Evolutionary conservation across 2,888 invertebrate genomes (phyloP), one percentile per base, ranked within the genome.

Genomic region (Rutpela maculata): DNA sequence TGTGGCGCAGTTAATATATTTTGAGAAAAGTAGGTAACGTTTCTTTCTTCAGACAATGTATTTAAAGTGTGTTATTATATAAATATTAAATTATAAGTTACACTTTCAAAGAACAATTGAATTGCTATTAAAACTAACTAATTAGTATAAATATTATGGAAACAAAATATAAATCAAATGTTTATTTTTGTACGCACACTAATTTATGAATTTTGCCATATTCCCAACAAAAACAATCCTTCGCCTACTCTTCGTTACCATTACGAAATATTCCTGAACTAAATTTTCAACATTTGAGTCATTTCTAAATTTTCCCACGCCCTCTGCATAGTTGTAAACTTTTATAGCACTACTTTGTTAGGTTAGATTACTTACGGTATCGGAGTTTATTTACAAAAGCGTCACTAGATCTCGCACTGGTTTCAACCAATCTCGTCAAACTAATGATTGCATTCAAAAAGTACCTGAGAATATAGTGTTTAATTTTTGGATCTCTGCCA

Each of bases 321-420:
- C 50, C 55, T 55, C 18, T 63, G 55, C 15, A 26, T 10, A 43
- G 55, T 11, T 31, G 22, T 50, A 43, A 38, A n/a, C n/a, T 19
- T 57, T 11, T 17, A 17, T 19, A 38, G n/a, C 43, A 70, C 38
- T 18, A 7, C 22, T 60, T 66, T 31, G 22, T 59, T 59, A 59
- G 59, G 59, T 59, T 59, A 19, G 22, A n/a, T 56, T 71, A 77
- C 77, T 69, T 50, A 69, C 77, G 43, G 22, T 9, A 12, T 31
- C 77, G 43, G 38, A 15, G n/a, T 19, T 22, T 59, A 43, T 66
- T 66, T 60, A 65, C 38, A 15, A 70, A 19, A 31, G 18, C 18
- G 65, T 57, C 65, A 73, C 75, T 43, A 75, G 71, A 76, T 66
- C 59, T 70, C 70, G 75, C 75, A 71, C 75, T 60, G 65, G 31